phyloP scores from a whole-genome alignment of 1,140 invertebrate genomes.

The Neuroterus valhalla region DNA sequence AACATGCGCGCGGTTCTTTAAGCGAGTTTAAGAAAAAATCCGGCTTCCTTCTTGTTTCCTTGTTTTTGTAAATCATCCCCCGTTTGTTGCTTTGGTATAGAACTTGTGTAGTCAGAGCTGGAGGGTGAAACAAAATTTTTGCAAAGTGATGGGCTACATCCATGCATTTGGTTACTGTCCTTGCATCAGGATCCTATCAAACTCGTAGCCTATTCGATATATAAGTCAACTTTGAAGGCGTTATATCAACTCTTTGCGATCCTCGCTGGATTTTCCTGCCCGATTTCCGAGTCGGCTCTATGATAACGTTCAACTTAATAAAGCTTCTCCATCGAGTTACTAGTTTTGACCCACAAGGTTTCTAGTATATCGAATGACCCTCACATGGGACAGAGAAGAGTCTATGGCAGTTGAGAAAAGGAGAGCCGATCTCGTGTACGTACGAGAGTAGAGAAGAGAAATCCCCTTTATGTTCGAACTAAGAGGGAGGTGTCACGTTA shows the following conservation, averaged over 20 bases:
- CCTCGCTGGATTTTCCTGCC: not conserved
- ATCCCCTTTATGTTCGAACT: no score
- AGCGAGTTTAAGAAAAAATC: conserved; percentile 19
- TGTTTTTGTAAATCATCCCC: not conserved
- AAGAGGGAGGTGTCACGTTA: no score
- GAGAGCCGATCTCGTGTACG: not conserved
- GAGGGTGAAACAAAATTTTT: conserved; percentile 20
- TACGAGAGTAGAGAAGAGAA: not conserved
- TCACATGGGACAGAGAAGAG: not conserved
- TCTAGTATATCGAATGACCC: no score
- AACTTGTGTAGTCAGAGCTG: conserved; percentile 14
- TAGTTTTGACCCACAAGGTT: not conserved
- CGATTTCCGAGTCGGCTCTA: not conserved
- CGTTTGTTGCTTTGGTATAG: conserved; percentile 24
- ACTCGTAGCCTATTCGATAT: not conserved
- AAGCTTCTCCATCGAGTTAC: conserved; percentile 2
- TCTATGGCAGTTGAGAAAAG: conserved; percentile 6
- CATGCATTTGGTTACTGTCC: not conserved
- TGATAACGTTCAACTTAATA: not conserved
- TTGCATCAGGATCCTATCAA: not conserved
- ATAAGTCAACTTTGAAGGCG: conserved; percentile 12
- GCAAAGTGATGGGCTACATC: conserved; percentile 11
- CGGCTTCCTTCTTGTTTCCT: not conserved
- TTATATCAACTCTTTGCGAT: not conserved
- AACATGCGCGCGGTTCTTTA: conserved; percentile 1